Base-by-base conservation (phyloP, 2,888 invertebrate genomes). In the Melanostoma scalare region DNA sequence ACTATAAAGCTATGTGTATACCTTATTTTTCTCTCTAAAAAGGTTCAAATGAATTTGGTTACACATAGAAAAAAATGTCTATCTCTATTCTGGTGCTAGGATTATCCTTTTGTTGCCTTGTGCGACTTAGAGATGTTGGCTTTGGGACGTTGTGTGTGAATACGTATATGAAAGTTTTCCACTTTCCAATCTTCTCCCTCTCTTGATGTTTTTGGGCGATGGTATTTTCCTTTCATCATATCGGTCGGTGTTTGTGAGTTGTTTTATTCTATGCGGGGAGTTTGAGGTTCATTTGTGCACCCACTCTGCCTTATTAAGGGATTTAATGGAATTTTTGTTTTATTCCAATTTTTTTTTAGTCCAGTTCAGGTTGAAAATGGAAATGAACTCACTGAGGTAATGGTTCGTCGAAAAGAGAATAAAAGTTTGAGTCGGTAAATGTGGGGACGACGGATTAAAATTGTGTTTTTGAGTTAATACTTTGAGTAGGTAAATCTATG, bases 301-400 rank as follows among this genome's bases (percentile, higher is more conserved):
- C 31, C 40, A 33, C 20, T 55, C 42, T 55, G 52, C 52, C 50
- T 31, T 72, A 30, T 78, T 65, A 67, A 46, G 52, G 73, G 48
- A 68, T 73, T 78, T 73, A 67, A 78, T 78, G 67, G 55, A 73
- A 73, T 61, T 65, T 65, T 50, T 63, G 48, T 72, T 50, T 10
- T 9, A n/a, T 35, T 36, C 35, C n/a, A 33, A 6, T 56, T 31
- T 33, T 48, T 56, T 44, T 35, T 3, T 31, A 56, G n/a, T 56
- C 36, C 38, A 38, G 35, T 20, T 60, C 40, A 67, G 38, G 63
- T 63, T 68, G 35, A 31, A 20, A 38, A 78, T 48, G 72, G 6
- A 73, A 73, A 73, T 73, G 60, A 53, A 73, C 73, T 20, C 4
- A 52, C 30, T 35, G 48, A 35, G 48, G 36, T 60, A 38, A 52